These are phyloP conservation scores for Neosilurus mollespiculum DNA, from an alignment of 2,797 vertebrate species.

Conservation along the genomic window DNA sequence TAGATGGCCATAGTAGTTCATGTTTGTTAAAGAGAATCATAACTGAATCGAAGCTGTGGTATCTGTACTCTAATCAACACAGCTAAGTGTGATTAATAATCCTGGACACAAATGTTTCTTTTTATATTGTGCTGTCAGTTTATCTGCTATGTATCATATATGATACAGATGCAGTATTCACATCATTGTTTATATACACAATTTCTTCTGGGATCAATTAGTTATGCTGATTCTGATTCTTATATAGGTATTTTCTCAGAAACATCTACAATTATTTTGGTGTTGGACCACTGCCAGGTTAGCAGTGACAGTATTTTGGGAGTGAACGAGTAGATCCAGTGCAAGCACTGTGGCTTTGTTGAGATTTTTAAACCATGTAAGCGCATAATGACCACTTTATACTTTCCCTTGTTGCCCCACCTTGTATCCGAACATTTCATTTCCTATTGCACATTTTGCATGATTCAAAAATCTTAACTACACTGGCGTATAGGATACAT, in stretches of 20 bases:
- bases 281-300: neutral
- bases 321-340: neutral
- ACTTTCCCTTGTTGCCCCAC: neutral
- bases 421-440: neutral
- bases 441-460: too few species aligned
- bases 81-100: neutral
- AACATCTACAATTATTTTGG: neutral
- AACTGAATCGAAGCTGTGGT: neutral
- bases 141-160: neutral
- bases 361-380: neutral
- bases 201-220: too few species aligned
- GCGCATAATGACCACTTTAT: neutral
- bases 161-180: neutral
- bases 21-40: neutral
- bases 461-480: neutral
- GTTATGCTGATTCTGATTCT: too few species aligned
- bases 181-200: neutral
- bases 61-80: neutral
- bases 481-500: neutral
- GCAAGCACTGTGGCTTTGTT: neutral
- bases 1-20: slow-evolving; percentile 24
- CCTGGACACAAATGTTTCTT: neutral
- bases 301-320: neutral
- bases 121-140: neutral
- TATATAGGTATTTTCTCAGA: neutral